A percentile compares a stretch with the other conserved stretches of the same genome.
phyloP scores from a whole-genome alignment of 2,888 invertebrate genomes.

The Diplazon laetatorius region DNA sequence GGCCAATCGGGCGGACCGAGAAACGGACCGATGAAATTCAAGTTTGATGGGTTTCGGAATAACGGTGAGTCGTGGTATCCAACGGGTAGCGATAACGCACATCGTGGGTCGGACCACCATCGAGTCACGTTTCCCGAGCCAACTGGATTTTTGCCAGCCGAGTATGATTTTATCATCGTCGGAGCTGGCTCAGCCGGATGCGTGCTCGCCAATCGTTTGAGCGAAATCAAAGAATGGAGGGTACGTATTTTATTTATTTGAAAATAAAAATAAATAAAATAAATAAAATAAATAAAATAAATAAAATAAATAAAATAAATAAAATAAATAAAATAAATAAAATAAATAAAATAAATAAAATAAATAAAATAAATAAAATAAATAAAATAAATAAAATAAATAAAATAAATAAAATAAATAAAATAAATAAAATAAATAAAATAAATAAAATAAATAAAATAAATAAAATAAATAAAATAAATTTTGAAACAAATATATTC shows the following conservation, averaged over 20 bases:
- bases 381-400: too few relatives aligned
- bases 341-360: too few relatives aligned
- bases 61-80: neutral
- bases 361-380: too few relatives aligned
- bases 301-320: too few relatives aligned
- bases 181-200: conserved; percentile 85
- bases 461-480: too few relatives aligned
- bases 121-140: conserved; percentile 39
- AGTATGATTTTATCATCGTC: conserved; percentile 84
- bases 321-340: too few relatives aligned
- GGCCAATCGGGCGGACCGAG: conserved; percentile 3
- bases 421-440: too few relatives aligned
- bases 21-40: neutral
- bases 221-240: conserved; percentile 73
- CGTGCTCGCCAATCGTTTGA: conserved; percentile 83
- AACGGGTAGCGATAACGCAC: conserved; percentile 28
- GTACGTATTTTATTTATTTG: conserved; percentile 56
- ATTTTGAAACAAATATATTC: too few relatives aligned
- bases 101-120: conserved; percentile 4
- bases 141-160: conserved; percentile 44
- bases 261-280: too few relatives aligned
- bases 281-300: too few relatives aligned
- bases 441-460: too few relatives aligned
- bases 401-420: too few relatives aligned
- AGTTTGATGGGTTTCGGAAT: conserved; percentile 23